Base-by-base conservation (phyloP, 2,888 invertebrate genomes). In the Anodontia alba region DNA sequence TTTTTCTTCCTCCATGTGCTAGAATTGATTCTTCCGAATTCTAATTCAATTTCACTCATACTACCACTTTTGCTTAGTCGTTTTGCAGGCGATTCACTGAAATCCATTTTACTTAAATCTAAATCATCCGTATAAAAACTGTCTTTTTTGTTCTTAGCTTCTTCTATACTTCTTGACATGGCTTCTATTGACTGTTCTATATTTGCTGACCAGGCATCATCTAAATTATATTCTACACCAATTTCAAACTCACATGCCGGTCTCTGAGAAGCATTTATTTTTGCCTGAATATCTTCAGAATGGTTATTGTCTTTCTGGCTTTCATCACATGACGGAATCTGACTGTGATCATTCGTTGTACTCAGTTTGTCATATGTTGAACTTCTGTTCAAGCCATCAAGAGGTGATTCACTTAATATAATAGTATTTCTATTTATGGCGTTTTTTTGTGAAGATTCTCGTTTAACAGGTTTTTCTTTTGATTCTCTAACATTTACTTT, bases 281-380 rank as follows among this genome's bases (percentile, higher is more conserved):
- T 62, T n/a, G 62, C 31, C 23, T 78, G 70, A 23, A 80, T 68
- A 51, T 78, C 76, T 57, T 69, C 36, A 23, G 72, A 71, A 8
- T 42, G 57, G 0, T 36, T 26, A 20, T 70, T 68, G 23, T 51
- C 72, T 36, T 80, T 54, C 8, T 73, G 49, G 57, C 68, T 76
- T 49, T 68, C 70, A 51, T 86, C 88, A 51, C 84, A 83, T 49
- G 76, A 77, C 23, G 89, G 89, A 20, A 87, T 68, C 33, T 86
- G 81, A 78, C 87, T 87, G 5, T 78, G 73, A 20, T 88, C 89
- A 78, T 86, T 87, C 10, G 83, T 86, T 8, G 88, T 81, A 49
- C 84, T 87, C 23, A 94, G 78, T 84, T 95, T 94, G 73, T 95
- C 94, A 80, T 94, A 94, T 0, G 94, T 94, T 0, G 94, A 93